A percentile compares a stretch with the other conserved stretches of the same genome.
Conservation (phyloP, 2,797 vertebrate species). For the Poeciliopsis presidionis region DNA sequence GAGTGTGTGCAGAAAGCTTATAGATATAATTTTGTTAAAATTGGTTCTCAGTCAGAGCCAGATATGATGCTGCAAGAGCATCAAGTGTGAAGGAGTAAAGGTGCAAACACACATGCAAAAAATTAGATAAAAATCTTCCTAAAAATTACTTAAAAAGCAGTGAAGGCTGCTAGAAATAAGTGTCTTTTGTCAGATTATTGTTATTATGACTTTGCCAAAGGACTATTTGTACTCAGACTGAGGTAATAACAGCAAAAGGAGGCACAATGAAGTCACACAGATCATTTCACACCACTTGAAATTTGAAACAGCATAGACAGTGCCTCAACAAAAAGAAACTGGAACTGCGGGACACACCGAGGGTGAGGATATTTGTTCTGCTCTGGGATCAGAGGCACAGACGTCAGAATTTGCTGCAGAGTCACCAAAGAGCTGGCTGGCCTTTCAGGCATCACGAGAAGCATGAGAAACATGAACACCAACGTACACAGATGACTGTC, state of each 20-base stretch:
- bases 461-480: slow-evolving; percentile 58
- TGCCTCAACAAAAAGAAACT: slow-evolving; percentile 66
- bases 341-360: slow-evolving; percentile 37
- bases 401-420: slow-evolving; percentile 43
- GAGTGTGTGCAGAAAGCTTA: not conserved
- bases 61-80: slow-evolving; percentile 6
- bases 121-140: not conserved
- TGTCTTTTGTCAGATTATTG: not conserved
- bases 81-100: not conserved
- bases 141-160: not conserved
- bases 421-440: slow-evolving; percentile 27
- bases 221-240: slow-evolving; percentile 38
- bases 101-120: not conserved
- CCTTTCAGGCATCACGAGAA: slow-evolving; percentile 54
- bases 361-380: slow-evolving; percentile 28
- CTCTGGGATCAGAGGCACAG: slow-evolving; percentile 22
- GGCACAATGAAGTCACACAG: slow-evolving; percentile 57
- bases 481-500: slow-evolving; percentile 62
- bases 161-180: not conserved
- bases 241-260: slow-evolving; percentile 46
- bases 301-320: slow-evolving; percentile 71
- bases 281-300: slow-evolving; percentile 54
- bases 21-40: not conserved
- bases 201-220: slow-evolving; percentile 17
- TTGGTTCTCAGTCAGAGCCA: slow-evolving; percentile 1